Evolutionary conservation across 2,888 invertebrate genomes (phyloP).

Genomic region (Diarsia rubi): DNA sequence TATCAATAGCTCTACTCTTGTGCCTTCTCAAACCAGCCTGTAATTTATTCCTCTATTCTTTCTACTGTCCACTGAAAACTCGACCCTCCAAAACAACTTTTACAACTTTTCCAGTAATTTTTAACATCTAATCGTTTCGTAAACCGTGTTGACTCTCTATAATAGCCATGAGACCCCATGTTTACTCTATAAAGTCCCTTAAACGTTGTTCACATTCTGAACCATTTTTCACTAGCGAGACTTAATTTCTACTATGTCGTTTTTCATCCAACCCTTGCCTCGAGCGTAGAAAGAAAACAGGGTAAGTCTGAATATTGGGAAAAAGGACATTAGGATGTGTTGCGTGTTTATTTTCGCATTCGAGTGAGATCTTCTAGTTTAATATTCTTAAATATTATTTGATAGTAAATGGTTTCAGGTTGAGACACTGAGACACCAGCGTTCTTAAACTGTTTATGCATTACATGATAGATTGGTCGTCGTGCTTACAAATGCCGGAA

Average conservation of each 20-base stretch:
- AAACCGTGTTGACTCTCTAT: conserved; percentile 65
- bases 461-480: no score
- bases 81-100: not conserved
- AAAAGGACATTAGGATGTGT: not conserved
- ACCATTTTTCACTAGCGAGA: conserved; percentile 87
- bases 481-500: no score
- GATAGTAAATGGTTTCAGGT: no score
- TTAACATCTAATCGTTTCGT: conserved; percentile 49
- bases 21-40: no score
- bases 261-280: conserved; percentile 85
- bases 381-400: no score
- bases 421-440: no score
- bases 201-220: conserved; percentile 79
- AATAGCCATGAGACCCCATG: conserved; percentile 60
- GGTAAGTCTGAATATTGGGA: conserved; percentile 44
- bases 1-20: no score
- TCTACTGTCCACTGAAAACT: not conserved
- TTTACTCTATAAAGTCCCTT: conserved; percentile 66
- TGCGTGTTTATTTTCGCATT: no score
- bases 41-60: not conserved
- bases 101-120: not conserved
- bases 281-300: conserved; percentile 31
- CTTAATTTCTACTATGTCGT: conserved; percentile 87
- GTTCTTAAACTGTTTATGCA: no score
- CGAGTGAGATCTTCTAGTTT: no score